A percentile compares a stretch with the other conserved stretches of the same genome.
Conservation (phyloP, 2,797 vertebrate species). For the Mus caroli region DNA sequence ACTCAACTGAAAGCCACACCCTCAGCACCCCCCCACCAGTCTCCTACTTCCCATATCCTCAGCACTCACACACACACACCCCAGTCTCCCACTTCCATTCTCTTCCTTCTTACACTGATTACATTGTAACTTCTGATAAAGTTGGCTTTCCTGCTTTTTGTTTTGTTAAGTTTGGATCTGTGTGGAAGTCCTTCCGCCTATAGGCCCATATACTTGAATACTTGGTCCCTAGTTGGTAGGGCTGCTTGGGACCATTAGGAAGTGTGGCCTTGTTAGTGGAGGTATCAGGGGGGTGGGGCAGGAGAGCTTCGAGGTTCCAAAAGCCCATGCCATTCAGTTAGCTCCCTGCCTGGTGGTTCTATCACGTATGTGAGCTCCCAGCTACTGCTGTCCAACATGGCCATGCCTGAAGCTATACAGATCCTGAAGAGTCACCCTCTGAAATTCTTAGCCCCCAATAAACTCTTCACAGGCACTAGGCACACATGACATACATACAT, state of each 20-base stretch:
- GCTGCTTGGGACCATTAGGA: not conserved
- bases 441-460: not conserved
- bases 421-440: not conserved
- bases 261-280: not conserved
- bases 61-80: too few species aligned
- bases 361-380: not conserved
- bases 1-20: not conserved
- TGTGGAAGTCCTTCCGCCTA: not conserved
- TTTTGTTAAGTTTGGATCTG: not conserved
- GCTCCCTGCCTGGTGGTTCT: not conserved
- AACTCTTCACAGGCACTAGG: not conserved
- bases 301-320: not conserved
- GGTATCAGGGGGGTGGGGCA: not conserved
- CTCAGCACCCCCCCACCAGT: too few species aligned
- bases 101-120: not conserved
- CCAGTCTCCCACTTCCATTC: not conserved
- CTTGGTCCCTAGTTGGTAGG: not conserved
- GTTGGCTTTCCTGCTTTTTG: not conserved
- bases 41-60: too few species aligned
- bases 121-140: not conserved
- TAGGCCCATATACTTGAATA: not conserved
- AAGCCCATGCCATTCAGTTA: not conserved
- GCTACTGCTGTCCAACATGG: too few species aligned
- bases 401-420: not conserved
- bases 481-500: not conserved